Evolutionary conservation across 2,888 invertebrate genomes (phyloP), one percentile per base, ranked within the genome.

Genomic region (Myopa tessellatipennis): DNA sequence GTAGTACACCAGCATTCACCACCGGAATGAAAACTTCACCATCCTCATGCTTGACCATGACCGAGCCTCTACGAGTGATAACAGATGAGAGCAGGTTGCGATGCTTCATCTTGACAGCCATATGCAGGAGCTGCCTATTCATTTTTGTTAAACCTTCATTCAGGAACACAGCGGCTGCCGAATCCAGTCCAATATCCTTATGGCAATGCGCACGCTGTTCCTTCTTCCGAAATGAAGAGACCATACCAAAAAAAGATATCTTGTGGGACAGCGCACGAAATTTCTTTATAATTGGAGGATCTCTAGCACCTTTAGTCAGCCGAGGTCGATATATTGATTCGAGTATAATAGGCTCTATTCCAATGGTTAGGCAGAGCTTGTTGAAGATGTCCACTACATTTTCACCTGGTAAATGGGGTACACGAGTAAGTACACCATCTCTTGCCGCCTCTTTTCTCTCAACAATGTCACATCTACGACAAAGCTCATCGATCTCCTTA

Each of bases 81-180:
- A 61, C 61, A 4, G 61, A 61, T 6, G 26, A 61, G 7, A 61
- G 61, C 34, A n/a, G 61, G 18, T 26, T 5, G 6, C 34, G 34
- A 4, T 26, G 61, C 61, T 61, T 61, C 18, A 61, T 61, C n/a
- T 61, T 61, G n/a, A 61, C 26, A 8, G 61, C 61, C 61, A 61
- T 61, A 6, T 61, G 18, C 34, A 61, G n/a, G 5, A 61, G n/a
- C n/a, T n/a, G n/a, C 26, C 61, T 14, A 58, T 58, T 58, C 5
- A 3, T n/a, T 16, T n/a, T 14, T n/a, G 58, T 58, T 5, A 58
- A 16, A 12, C 58, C 58, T 6, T 58, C 14, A 58, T 58, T 58
- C 16, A 58, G 5, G 12, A 16, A 58, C 5, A 58, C 16, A 16
- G 5, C 16, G 5, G 14, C 5, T 8, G 58, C 1, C 16, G 58